Percentiles rank a stretch among this genome's conserved stretches.
phyloP scores from a whole-genome alignment of 2,113 vertebrate species.

The Ctenodactylus gundi region DNA sequence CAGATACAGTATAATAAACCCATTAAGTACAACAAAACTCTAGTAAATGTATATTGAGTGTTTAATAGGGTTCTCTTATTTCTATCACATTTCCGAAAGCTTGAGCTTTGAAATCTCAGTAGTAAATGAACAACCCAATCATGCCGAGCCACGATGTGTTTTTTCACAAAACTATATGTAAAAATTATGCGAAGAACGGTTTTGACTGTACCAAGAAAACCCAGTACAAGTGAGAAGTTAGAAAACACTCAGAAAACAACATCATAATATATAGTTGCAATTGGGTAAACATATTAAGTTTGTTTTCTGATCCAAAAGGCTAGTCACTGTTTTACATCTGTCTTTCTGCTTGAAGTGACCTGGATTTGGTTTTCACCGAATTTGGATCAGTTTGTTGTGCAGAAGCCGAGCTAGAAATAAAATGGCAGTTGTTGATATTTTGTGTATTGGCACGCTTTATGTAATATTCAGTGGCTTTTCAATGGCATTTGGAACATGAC shows the following conservation, averaged over 20 bases:
- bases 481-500: constrained; percentile 49
- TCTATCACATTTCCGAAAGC: neutral
- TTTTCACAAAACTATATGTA: neutral
- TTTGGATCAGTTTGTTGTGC: constrained; percentile 30
- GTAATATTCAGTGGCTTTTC: constrained; percentile 55
- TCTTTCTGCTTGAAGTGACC: constrained; percentile 49
- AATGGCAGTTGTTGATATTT: constrained; percentile 60
- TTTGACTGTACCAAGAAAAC: neutral
- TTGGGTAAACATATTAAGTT: neutral
- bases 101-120: neutral
- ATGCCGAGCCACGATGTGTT: neutral
- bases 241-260: neutral
- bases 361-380: constrained; percentile 50
- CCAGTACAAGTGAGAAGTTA: neutral
- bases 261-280: neutral
- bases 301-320: constrained; percentile 48
- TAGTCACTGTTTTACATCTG: neutral
- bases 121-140: neutral
- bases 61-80: neutral
- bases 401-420: constrained; percentile 52
- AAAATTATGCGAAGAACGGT: constrained; percentile 30
- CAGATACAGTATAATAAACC: neutral
- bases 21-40: neutral
- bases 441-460: constrained; percentile 44
- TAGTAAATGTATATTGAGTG: neutral